These are phyloP conservation scores for Dynastes tityus DNA, from an alignment of 2,888 invertebrate genomes.

Conservation along the genomic window DNA sequence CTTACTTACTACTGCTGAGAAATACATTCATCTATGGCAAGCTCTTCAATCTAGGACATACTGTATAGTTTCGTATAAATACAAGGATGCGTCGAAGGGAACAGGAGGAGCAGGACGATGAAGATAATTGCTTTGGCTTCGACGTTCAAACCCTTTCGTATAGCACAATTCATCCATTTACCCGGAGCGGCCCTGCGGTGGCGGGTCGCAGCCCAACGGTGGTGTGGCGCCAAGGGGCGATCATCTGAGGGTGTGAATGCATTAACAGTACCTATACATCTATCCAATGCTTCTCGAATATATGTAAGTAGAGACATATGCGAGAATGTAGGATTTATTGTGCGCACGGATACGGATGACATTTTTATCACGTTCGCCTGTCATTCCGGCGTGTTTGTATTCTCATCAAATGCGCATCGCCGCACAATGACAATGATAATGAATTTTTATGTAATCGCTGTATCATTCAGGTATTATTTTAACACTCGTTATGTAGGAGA, in stretches of 20 bases:
- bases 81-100: slow-evolving; percentile 19
- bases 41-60: too few relatives aligned
- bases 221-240: slow-evolving; percentile 14
- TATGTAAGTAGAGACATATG: not conserved
- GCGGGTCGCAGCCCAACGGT: not conserved
- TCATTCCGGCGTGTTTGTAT: slow-evolving; percentile 37
- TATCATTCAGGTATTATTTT: slow-evolving; percentile 39
- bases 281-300: not conserved
- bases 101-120: slow-evolving; percentile 10
- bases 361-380: slow-evolving; percentile 47
- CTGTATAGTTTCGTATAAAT: slow-evolving; percentile 10
- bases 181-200: slow-evolving; percentile 16
- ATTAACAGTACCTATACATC: slow-evolving; percentile 35
- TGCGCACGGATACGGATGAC: slow-evolving; percentile 33
- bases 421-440: slow-evolving; percentile 35
- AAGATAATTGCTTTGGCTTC: slow-evolving; percentile 39
- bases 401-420: slow-evolving; percentile 32
- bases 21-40: too few relatives aligned
- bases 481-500: not conserved
- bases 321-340: slow-evolving; percentile 27
- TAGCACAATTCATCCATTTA: slow-evolving; percentile 41
- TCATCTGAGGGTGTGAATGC: slow-evolving; percentile 44
- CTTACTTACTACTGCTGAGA: too few relatives aligned
- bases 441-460: slow-evolving; percentile 34
- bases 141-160: slow-evolving; percentile 41